Evolutionary conservation across 2,113 vertebrate genomes (phyloP).

Genomic region (Cygnus atratus): DNA sequence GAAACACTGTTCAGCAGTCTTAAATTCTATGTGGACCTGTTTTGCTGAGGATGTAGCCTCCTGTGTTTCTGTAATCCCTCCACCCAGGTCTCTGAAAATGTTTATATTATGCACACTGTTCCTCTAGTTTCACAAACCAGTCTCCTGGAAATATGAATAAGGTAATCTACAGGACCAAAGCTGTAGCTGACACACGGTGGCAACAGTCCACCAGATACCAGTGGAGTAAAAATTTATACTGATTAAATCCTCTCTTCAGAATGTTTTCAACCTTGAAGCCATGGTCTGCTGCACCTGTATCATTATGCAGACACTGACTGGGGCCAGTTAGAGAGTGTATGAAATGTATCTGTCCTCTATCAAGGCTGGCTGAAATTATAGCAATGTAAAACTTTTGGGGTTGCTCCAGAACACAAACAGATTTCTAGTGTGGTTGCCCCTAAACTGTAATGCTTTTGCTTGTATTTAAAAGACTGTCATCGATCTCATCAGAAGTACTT

Average conservation of each 20-base stretch:
- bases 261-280: background rate
- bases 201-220: background rate
- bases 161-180: background rate
- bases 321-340: background rate
- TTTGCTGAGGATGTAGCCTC: background rate
- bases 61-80: background rate
- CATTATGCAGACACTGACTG: background rate
- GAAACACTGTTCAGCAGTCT: background rate
- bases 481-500: background rate
- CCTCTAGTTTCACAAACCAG: background rate
- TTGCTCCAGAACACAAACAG: background rate
- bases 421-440: background rate
- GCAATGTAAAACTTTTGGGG: background rate
- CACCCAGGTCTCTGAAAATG: background rate
- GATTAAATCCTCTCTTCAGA: background rate
- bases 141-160: background rate
- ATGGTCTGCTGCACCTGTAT: background rate
- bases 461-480: background rate
- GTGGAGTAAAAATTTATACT: background rate
- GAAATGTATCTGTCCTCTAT: background rate
- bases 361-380: background rate
- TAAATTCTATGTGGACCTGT: background rate
- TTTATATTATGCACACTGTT: rapidly evolving
- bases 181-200: background rate
- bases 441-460: background rate